phyloP scores from a whole-genome alignment of 2,113 vertebrate species.

The Eurystomus gularis region DNA sequence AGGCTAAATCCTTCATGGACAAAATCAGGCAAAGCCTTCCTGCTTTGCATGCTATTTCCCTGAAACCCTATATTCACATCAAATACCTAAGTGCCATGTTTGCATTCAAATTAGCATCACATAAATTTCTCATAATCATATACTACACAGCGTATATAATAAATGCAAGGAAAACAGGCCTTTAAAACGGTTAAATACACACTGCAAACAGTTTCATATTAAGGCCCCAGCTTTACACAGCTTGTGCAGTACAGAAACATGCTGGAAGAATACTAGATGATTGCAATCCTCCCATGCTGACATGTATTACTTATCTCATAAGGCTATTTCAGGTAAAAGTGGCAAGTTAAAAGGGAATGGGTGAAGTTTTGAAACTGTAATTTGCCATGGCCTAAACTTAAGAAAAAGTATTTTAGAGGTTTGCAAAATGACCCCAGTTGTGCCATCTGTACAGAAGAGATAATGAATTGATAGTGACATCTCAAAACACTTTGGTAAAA shows the following conservation, averaged over 20 bases:
- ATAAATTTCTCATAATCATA: not conserved
- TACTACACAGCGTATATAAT: not conserved
- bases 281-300: not conserved
- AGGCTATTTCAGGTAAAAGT: not conserved
- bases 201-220: not conserved
- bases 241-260: not conserved
- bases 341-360: not conserved
- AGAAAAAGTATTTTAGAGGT: not conserved
- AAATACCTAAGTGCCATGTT: not conserved
- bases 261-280: not conserved
- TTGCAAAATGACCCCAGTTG: not conserved
- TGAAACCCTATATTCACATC: not conserved
- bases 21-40: not conserved
- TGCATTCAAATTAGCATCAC: not conserved
- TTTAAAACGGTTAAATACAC: not conserved
- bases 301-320: not conserved
- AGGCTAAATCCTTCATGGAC: not conserved
- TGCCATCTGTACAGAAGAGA: conserved; percentile 30
- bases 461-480: conserved; percentile 15
- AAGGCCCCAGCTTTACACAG: not conserved
- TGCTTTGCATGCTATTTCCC: not conserved
- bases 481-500: conserved; percentile 45
- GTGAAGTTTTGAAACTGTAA: conserved; percentile 44
- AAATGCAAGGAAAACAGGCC: not conserved
- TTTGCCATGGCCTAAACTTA: not conserved